phyloP scores from a whole-genome alignment of 2,797 vertebrate species.

The Acipenser oxyrinchus region DNA sequence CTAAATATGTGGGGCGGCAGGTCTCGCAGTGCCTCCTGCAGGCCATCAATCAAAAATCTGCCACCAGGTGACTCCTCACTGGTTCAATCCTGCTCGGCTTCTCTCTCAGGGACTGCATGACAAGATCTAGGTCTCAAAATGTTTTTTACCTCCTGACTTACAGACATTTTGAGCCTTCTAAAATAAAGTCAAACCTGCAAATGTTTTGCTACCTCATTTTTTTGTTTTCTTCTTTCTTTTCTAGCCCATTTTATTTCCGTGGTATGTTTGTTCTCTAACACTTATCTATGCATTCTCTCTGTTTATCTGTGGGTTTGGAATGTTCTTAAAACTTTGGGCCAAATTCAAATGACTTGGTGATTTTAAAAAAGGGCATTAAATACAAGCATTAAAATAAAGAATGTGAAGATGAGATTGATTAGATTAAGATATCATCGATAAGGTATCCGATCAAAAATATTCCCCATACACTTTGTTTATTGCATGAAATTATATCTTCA shows the following conservation, averaged over 20 bases:
- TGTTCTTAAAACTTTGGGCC: no score
- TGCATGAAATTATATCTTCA: neutral
- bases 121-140: neutral
- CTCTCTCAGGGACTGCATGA: neutral
- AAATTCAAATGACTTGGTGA: no score
- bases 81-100: neutral
- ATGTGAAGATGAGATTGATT: no score
- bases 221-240: neutral
- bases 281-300: no score
- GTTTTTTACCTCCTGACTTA: neutral
- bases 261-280: no score
- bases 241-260: neutral
- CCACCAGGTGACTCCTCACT: slow-evolving; percentile 33
- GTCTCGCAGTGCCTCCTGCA: slow-evolving; percentile 46
- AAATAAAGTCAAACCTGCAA: neutral
- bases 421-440: no score
- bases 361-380: no score
- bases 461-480: neutral
- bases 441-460: no score
- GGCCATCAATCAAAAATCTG: slow-evolving; percentile 43
- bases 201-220: neutral
- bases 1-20: slow-evolving; percentile 42
- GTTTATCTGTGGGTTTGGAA: no score
- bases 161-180: neutral
- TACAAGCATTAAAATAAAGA: no score